Conservation (phyloP, 1,140 invertebrate species). For the Danaus melanippus region DNA sequence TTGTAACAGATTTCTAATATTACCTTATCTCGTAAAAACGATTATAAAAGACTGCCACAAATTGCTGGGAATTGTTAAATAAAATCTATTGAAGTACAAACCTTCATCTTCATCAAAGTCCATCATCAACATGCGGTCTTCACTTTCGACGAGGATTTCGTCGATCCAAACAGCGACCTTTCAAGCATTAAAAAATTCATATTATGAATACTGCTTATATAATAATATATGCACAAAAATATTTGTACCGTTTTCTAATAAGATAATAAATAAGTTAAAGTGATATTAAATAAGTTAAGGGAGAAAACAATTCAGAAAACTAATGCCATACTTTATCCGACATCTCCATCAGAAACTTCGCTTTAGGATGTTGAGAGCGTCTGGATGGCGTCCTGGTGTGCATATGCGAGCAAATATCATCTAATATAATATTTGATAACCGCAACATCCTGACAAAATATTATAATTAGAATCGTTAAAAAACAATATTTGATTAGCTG, state of each 20-base stretch:
- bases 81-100: constrained; percentile 22
- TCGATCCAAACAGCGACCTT: constrained; percentile 63
- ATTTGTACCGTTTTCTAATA: too few species aligned
- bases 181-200: background rate
- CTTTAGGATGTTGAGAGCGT: constrained; percentile 37
- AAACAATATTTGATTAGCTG: background rate
- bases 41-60: too few species aligned
- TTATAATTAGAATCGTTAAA: background rate
- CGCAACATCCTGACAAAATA: constrained; percentile 43
- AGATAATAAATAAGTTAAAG: constrained; percentile 4
- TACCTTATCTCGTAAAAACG: too few species aligned
- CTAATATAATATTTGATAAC: constrained; percentile 50
- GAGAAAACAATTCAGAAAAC: constrained; percentile 3
- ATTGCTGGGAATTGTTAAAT: too few species aligned
- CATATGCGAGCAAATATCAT: constrained; percentile 44
- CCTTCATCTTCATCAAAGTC: constrained; percentile 64
- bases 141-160: constrained; percentile 54
- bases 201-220: background rate
- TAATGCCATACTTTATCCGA: constrained; percentile 44
- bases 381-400: constrained; percentile 39
- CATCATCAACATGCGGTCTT: constrained; percentile 64
- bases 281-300: too few species aligned
- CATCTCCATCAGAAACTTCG: constrained; percentile 58
- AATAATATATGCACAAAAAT: too few species aligned
- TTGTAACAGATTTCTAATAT: too few species aligned